Evolutionary conservation across 1,140 invertebrate species (phyloP).

Genomic region (Goniozus legneri): DNA sequence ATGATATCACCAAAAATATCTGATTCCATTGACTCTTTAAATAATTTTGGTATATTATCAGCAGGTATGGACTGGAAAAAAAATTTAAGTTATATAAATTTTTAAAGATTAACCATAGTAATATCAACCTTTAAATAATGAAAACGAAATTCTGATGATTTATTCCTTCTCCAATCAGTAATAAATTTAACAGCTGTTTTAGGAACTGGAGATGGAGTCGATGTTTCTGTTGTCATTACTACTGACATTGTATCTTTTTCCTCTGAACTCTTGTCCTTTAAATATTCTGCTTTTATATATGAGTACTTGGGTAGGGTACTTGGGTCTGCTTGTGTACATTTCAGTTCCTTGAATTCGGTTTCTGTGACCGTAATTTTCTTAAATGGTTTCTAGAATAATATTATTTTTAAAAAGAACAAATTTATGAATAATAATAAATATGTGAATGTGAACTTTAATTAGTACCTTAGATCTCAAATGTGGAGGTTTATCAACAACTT

Average conservation of each 20-base stretch:
- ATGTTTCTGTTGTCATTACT: not conserved
- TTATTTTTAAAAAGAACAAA: too few relatives aligned
- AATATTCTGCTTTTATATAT: too few relatives aligned
- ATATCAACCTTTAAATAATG: conserved; percentile 48
- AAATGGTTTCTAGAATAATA: conserved; percentile 56
- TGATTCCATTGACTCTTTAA: conserved; percentile 61
- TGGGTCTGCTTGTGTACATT: too few relatives aligned
- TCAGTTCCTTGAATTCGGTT: conserved; percentile 25
- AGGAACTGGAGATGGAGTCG: conserved; percentile 38
- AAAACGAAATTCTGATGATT: conserved; percentile 36
- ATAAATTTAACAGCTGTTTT: conserved; percentile 60
- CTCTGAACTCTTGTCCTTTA: too few relatives aligned
- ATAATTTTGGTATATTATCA: conserved; percentile 54
- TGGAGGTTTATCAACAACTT: conserved; percentile 60
- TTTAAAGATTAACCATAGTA: not conserved
- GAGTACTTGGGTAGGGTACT: too few relatives aligned
- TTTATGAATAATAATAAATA: too few relatives aligned
- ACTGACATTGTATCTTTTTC: not conserved
- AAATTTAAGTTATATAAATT: conserved; percentile 6
- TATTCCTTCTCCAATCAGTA: conserved; percentile 54
- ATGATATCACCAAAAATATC: conserved; percentile 59
- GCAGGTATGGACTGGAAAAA: conserved; percentile 56
- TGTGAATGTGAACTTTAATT: conserved; percentile 19
- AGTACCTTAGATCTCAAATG: conserved; percentile 63
- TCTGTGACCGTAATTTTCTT: conserved; percentile 56